phyloP scores from a whole-genome alignment of 37 sponge, comb jelly and placozoan genomes.

The Geodia barretti region DNA sequence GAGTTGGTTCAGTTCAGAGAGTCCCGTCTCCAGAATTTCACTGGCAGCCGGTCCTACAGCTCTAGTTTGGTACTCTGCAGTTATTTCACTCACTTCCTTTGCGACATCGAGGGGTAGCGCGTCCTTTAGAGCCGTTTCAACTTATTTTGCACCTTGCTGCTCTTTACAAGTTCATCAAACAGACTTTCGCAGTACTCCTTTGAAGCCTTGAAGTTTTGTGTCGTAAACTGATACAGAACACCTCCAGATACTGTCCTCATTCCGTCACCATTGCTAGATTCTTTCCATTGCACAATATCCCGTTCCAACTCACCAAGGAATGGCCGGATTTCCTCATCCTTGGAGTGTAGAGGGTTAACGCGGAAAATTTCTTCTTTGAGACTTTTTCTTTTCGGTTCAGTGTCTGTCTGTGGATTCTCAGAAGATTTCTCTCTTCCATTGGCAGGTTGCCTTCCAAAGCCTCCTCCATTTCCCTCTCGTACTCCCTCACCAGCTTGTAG shows the following conservation, averaged over 20 bases:
- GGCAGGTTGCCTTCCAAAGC: conserved; percentile 12
- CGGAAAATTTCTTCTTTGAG: no score
- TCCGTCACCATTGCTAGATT: no score
- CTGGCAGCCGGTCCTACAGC: conserved; percentile 57
- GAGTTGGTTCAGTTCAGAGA: no score
- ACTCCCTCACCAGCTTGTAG: conserved; percentile 5
- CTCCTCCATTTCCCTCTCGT: conserved; percentile 19
- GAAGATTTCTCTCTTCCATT: conserved; percentile 52
- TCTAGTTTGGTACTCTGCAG: neutral
- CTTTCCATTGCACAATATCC: no score
- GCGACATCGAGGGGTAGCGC: conserved; percentile 5
- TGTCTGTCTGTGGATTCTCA: no score
- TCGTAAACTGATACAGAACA: conserved; percentile 6
- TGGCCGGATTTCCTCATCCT: no score
- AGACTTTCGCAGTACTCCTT: neutral
- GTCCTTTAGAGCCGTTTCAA: neutral
- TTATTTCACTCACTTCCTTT: conserved; percentile 7
- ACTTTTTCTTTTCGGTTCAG: no score
- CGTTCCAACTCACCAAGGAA: no score
- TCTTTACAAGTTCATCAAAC: conserved; percentile 20
- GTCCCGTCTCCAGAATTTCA: no score
- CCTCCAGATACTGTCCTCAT: conserved; percentile 23
- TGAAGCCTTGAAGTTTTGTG: conserved; percentile 20
- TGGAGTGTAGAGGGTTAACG: no score
- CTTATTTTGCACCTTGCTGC: neutral